Base-by-base conservation (phyloP, 2,113 vertebrate species). In the Anoura caudifer region DNA sequence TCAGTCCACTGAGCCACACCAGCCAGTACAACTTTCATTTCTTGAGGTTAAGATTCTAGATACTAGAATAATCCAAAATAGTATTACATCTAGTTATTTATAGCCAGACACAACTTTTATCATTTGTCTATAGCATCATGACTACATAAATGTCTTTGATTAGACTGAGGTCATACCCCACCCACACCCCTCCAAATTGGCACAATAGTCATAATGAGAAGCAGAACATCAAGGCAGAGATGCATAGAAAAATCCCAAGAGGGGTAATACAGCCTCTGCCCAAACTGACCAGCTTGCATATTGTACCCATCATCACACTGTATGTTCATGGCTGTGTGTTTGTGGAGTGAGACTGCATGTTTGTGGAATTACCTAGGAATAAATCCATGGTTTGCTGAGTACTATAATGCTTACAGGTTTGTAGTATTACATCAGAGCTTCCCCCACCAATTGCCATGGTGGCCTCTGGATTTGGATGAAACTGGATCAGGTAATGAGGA, bases 381-480 rank as follows among this genome's bases (percentile, higher is more conserved):
- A 95, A 83, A 56, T 95, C 87, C 67, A 87, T 11, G 31, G 73
- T 54, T 41, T 96, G 90, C 24, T 75, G 47, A 43, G 36, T 12
- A 26, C 8, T 87, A 7, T 84, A 83, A 75, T 80, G 83, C 16
- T 38, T 83, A 20, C 36, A 0, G 1, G 87, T 22, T 45, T 93
- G 91, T 45, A 73, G 90, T 61, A 76, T 45, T 3, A 38, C 7
- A 1, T 33, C 43, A 3, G 76, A 97, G 73, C 75, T 87, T 11
- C 97, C 96, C 31, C 94, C 97, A 26, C 77, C 36, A 63, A 87
- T 96, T 80, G 94, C 98, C 52, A 98, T 11, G 24, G 90, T 41
- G 2, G 81, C 86, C 12, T 98, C 98, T 5, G 0, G 43, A 95
- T 85, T 87, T 95, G 96, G 92, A 97, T 98, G 95, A 90, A 98